Conservation (phyloP, 2,113 vertebrate species). For the Plecturocebus donacophilus region DNA sequence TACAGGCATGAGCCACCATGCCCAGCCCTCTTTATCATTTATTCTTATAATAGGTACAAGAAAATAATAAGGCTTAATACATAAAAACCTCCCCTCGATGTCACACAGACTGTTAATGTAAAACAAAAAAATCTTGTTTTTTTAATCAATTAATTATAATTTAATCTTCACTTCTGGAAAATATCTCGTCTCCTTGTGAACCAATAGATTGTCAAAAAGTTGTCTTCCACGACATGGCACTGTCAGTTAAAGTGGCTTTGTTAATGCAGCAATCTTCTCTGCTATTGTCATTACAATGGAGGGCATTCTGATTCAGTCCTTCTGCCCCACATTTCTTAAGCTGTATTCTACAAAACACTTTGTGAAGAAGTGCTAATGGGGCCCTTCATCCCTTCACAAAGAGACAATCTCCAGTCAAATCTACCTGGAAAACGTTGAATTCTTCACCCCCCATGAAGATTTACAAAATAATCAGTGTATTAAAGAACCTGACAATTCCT, state of each 20-base stretch:
- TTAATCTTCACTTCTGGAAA: slow-evolving; percentile 23
- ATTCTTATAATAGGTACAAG: not conserved
- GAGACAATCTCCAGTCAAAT: not conserved
- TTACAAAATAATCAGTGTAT: not conserved
- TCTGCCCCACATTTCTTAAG: not conserved
- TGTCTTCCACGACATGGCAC: not conserved
- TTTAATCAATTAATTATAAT: not conserved
- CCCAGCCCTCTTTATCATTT: not conserved
- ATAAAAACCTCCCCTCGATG: not conserved
- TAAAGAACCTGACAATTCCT: not conserved
- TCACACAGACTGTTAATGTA: not conserved
- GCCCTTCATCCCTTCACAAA: not conserved
- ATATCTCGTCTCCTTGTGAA: not conserved
- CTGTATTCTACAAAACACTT: not conserved
- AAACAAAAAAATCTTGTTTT: not conserved
- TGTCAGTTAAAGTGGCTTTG: not conserved
- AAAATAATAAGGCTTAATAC: not conserved
- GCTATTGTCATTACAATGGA: not conserved
- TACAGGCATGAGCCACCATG: too few species aligned
- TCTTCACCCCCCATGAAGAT: not conserved
- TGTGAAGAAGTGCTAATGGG: not conserved
- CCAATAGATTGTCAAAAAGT: not conserved
- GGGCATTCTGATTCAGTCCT: not conserved
- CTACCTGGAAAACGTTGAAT: not conserved
- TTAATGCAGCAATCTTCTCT: not conserved